These are phyloP conservation scores for Agrilus mali DNA, from an alignment of 2,888 invertebrate genomes.

Conservation along the genomic window DNA sequence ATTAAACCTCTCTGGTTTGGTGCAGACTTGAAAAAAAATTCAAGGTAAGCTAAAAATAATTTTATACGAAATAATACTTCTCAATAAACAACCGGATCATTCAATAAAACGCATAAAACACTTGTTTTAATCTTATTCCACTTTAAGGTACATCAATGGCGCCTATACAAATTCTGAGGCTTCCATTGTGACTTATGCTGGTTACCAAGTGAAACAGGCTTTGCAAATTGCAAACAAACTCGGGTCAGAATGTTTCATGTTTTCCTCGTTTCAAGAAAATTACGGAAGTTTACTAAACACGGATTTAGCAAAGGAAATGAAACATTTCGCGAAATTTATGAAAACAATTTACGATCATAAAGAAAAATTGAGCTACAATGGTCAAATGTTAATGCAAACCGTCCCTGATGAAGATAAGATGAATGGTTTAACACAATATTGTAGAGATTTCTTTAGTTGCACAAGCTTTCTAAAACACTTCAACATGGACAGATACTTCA, in stretches of 20 bases:
- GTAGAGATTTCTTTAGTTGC: slow-evolving; percentile 51
- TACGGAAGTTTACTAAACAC: slow-evolving; percentile 38
- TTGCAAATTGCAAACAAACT: slow-evolving; percentile 48
- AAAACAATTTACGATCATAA: slow-evolving; percentile 51
- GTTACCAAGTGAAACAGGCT: slow-evolving; percentile 47
- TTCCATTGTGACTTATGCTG: slow-evolving; percentile 44
- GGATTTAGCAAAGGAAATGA: slow-evolving; percentile 45
- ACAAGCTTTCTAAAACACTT: slow-evolving; percentile 47
- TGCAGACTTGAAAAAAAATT: slow-evolving; percentile 42
- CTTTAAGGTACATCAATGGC: slow-evolving; percentile 36
- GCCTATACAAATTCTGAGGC: slow-evolving; percentile 49
- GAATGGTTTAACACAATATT: slow-evolving; percentile 41
- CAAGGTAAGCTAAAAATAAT: slow-evolving; percentile 7
- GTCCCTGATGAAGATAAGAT: slow-evolving; percentile 32
- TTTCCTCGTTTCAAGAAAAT: slow-evolving; percentile 20
- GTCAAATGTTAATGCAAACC: slow-evolving; percentile 40
- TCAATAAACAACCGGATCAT: no score
- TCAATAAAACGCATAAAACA: not conserved
- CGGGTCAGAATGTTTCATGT: slow-evolving; percentile 47
- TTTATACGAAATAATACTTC: no score
- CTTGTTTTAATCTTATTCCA: not conserved
- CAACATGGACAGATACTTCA: slow-evolving; percentile 46
- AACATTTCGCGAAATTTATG: slow-evolving; percentile 46
- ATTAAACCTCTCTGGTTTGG: slow-evolving; percentile 50
- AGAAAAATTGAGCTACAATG: slow-evolving; percentile 46